These are phyloP conservation scores for Neoscelio sp. DNA, from an alignment of 2,888 invertebrate genomes.

Conservation along the genomic window DNA sequence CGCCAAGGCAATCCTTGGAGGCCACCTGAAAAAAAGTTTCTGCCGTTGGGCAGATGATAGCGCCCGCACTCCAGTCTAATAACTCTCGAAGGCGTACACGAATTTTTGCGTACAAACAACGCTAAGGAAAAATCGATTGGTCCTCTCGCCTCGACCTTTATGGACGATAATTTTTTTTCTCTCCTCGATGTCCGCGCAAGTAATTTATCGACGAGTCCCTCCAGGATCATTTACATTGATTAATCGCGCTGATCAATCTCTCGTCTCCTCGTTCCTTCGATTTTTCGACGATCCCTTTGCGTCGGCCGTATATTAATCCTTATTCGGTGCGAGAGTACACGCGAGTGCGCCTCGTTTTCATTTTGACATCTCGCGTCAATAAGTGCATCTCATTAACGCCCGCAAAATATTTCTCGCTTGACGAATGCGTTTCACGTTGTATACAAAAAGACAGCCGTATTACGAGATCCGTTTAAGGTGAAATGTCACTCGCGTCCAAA, in stretches of 20 bases:
- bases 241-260: conserved; percentile 68
- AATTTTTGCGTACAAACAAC: conserved; percentile 47
- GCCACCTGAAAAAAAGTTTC: conserved; percentile 52
- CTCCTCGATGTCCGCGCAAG: conserved; percentile 55
- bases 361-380: conserved; percentile 45
- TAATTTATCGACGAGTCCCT: conserved; percentile 68
- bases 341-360: conserved; percentile 32
- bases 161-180: conserved; percentile 62
- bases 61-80: conserved; percentile 45
- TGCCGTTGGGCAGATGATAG: conserved; percentile 39
- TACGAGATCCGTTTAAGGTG: no score
- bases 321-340: conserved; percentile 45
- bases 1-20: no score
- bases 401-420: conserved; percentile 19
- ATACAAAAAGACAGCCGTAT: no score
- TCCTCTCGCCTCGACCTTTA: conserved; percentile 61
- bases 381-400: conserved; percentile 54
- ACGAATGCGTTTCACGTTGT: conserved; percentile 44
- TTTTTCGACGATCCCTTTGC: conserved; percentile 57
- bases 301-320: conserved; percentile 48
- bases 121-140: conserved; percentile 63
- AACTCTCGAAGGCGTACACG: conserved; percentile 49
- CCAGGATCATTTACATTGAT: conserved; percentile 68
- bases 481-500: no score
- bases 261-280: conserved; percentile 57